Evolutionary conservation across 30 jellyfish, hydroid and myxozoan genomes (phyloP).

Genomic region (Hydractinia symbiolongicarpus): DNA sequence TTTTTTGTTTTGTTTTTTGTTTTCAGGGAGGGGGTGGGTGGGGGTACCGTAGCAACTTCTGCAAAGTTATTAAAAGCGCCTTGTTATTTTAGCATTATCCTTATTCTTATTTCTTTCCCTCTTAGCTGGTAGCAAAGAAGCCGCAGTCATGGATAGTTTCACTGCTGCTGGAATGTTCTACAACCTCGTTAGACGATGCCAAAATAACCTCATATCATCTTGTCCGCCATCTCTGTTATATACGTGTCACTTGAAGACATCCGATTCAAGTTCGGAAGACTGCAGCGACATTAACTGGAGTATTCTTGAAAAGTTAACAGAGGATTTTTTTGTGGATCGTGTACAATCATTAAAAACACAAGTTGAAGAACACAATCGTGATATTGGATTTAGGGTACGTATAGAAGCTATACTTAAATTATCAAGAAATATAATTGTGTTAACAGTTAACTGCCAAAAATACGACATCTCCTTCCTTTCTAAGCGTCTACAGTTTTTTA

Average conservation of each 20-base stretch:
- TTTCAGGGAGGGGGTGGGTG: too few species aligned
- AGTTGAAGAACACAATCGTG: constrained; percentile 13
- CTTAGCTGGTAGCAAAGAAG: constrained; percentile 18
- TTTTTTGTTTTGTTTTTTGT: too few species aligned
- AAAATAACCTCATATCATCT: neutral
- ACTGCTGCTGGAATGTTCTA: constrained; percentile 31
- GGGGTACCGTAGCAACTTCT: too few species aligned
- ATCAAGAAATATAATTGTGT: neutral
- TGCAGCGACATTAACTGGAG: constrained; percentile 16
- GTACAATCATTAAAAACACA: neutral
- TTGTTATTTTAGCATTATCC: too few species aligned
- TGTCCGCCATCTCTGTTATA: constrained; percentile 15
- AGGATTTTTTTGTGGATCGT: neutral
- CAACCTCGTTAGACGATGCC: constrained; percentile 11
- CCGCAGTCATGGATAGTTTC: neutral
- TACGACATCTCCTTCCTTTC: too few species aligned
- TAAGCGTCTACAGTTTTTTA: too few species aligned
- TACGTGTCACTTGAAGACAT: neutral
- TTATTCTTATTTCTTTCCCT: neutral
- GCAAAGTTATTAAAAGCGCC: too few species aligned
- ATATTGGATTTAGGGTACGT: constrained; percentile 25
- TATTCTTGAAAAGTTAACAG: neutral
- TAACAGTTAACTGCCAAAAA: too few species aligned
- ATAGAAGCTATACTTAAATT: neutral
- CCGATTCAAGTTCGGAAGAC: neutral